Evolutionary conservation across 2,797 vertebrate genomes (phyloP), one percentile per base, ranked within the genome.

Genomic region (Acipenser ruthenus): DNA sequence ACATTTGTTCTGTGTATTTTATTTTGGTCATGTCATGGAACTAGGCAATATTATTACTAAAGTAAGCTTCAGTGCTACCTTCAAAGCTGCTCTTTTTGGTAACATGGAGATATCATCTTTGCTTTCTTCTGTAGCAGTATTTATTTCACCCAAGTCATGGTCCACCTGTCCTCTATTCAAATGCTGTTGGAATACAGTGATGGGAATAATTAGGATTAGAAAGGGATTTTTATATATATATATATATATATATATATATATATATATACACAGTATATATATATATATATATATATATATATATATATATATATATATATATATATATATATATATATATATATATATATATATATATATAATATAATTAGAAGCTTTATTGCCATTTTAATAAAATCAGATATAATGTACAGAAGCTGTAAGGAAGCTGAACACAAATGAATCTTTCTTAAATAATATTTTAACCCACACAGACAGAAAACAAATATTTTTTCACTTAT

Each of bases 21-120:
- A n/a, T 11, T 58, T 58, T 58, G 23, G 23, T 37, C 55, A 58
- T 58, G 55, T 11, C 55, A 12, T 49, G 51, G 18, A 18, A 60
- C 61, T 7, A n/a, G 23, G 49, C 12, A 64, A 8, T 15, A n/a
- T 7, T 65, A 37, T 11, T 12, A 48, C 23, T 65, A 49, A 10
- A n/a, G 49, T 11, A 9, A 50, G n/a, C 60, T 7, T n/a, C 9
- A n/a, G 10, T 58, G 55, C 55, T 75, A 93, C 90, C 90, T 86
- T 84, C 53, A 86, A 56, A 64, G 83, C 67, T 61, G 85, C 81
- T 74, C 68, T 77, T 68, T 71, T 74, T 0, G 89, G 89, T 47
- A 93, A 72, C 48, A n/a, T 50, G 9, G 86, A 83, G n/a, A 89
- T 18, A 64, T 75, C 50, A 49, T 78, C 83, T 75, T 74, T 73